Evolutionary conservation across 2,888 invertebrate genomes (phyloP).

Genomic region (Ashinkailepas kermadecensis): DNA sequence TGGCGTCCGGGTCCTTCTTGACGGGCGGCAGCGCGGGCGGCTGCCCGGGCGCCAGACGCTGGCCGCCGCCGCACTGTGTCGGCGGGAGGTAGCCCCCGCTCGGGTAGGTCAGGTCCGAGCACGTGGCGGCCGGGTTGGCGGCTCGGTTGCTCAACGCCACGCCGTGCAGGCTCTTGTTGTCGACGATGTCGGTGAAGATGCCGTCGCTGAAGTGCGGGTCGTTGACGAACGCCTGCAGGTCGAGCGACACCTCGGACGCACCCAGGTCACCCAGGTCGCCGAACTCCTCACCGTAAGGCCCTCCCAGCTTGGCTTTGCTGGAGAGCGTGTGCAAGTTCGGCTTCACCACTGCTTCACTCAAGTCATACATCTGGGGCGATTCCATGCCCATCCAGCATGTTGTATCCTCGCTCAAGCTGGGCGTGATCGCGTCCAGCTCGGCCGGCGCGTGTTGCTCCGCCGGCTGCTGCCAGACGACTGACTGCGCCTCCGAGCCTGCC

Average conservation of each 20-base stretch:
- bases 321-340: slow-evolving; percentile 52
- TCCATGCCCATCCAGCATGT: slow-evolving; percentile 31
- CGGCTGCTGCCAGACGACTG: background rate
- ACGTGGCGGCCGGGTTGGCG: slow-evolving; percentile 25
- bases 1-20: slow-evolving; percentile 23
- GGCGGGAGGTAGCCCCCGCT: slow-evolving; percentile 29
- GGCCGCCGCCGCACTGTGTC: slow-evolving; percentile 37
- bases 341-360: slow-evolving; percentile 49
- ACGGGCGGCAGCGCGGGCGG: slow-evolving; percentile 28
- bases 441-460: background rate
- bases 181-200: slow-evolving; percentile 67
- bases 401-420: background rate
- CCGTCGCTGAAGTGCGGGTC: slow-evolving; percentile 76
- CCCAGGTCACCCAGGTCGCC: slow-evolving; percentile 72
- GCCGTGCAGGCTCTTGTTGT: slow-evolving; percentile 17
- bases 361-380: slow-evolving; percentile 80
- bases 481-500: background rate
- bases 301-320: slow-evolving; percentile 32
- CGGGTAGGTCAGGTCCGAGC: slow-evolving; percentile 20
- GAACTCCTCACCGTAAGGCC: slow-evolving; percentile 44
- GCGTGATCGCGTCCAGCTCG: background rate
- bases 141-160: slow-evolving; percentile 27
- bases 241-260: slow-evolving; percentile 84
- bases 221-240: slow-evolving; percentile 84
- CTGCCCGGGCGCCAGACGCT: slow-evolving; percentile 32